Evolutionary conservation across 2,888 invertebrate genomes (phyloP), one percentile per base, ranked within the genome.

Genomic region (Carterocephalus palaemon): DNA sequence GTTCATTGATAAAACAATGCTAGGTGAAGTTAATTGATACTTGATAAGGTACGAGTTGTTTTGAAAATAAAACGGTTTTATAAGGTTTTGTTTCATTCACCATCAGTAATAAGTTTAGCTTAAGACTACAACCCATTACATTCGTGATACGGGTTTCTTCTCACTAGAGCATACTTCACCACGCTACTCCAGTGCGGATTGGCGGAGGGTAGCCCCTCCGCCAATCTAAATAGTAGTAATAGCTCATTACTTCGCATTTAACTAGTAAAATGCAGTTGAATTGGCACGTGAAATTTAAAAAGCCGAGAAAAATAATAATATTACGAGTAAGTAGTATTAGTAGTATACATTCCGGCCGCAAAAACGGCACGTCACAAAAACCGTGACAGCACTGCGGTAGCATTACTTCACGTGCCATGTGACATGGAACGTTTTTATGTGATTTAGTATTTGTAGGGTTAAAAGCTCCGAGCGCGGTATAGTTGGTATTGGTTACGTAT

Each of bases 1-100:
- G 75, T 73, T 70, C 61, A 76, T 75, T 76, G 73, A 75, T 77
- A 69, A 65, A 69, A 67, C 59, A 63, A 70, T 53, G 68, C 68
- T 79, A 77, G 68, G 64, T 8, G 26, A 70, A 68, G 73, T 40
- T 40, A 40, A 47, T 46, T 51, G 48, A n/a, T 52, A 52, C 45
- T 33, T 28, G 10, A 22, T 28, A 24, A 19, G n/a, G 47, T 49
- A 40, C 31, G 34, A 40, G 41, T 47, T 51, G 47, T 52, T 52
- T 51, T 46, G 33, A 51, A 45, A 48, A 40, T 47, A 50, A 48
- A 47, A 31, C 38, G 36, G 5, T 24, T 46, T 49, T 49, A 41
- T 49, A 32, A 31, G 40, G 13, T 16, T 2, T 10, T 13, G 31
- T 46, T 46, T 43, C 34, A 40, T 43, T 42, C 29, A n/a, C n/a